A percentile compares a stretch with the other conserved stretches of the same genome.
phyloP scores from a whole-genome alignment of 2,888 invertebrate species.

The Strigamia maritima region DNA sequence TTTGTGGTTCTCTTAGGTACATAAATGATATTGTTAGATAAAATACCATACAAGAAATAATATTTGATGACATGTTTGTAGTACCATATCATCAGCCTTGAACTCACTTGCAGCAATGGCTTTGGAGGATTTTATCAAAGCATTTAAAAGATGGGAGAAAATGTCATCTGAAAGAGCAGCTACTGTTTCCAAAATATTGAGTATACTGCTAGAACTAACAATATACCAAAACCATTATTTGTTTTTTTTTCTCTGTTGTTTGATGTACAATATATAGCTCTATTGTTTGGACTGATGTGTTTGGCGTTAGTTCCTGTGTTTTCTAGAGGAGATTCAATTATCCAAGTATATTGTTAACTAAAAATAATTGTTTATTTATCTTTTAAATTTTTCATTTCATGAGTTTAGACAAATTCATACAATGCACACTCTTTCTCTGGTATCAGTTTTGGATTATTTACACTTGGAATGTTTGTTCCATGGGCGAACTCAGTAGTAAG shows the following conservation, averaged over 20 bases:
- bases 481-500: constrained; percentile 75
- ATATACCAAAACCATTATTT: neutral
- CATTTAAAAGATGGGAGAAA: constrained; percentile 37
- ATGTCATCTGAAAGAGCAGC: neutral
- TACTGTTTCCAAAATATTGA: neutral
- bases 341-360: neutral
- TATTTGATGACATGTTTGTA: constrained; percentile 45
- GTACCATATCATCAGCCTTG: constrained; percentile 54
- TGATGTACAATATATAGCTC: no score
- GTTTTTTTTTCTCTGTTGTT: neutral
- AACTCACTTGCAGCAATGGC: constrained; percentile 53
- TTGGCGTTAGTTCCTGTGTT: neutral
- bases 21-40: neutral
- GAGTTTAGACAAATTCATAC: neutral
- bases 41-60: no score
- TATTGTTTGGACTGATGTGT: neutral
- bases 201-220: neutral
- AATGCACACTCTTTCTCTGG: neutral
- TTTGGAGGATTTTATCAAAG: constrained; percentile 50
- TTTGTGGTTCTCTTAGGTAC: constrained; percentile 91
- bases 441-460: constrained; percentile 64
- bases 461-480: constrained; percentile 83
- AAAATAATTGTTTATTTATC: neutral
- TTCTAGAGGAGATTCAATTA: neutral
- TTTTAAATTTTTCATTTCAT: neutral